Percentiles rank a stretch among this genome's conserved stretches.
Conservation (phyloP, 1,140 invertebrate species). For the Temnothorax nylanderi region DNA sequence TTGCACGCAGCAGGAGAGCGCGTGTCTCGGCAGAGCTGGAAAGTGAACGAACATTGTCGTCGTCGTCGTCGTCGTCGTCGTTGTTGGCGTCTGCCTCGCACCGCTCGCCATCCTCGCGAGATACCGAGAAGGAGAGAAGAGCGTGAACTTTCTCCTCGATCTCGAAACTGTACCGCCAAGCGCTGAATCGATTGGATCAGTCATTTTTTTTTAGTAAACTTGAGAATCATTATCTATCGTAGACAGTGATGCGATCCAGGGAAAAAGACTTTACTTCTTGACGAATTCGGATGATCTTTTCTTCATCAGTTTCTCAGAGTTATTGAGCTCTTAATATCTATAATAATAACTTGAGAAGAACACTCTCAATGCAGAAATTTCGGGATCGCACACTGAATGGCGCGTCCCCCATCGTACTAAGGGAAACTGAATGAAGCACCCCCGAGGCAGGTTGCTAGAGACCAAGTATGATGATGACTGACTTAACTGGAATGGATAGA, state of each 20-base stretch:
- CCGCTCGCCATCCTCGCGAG: constrained; percentile 36
- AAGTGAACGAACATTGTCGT: constrained; percentile 64
- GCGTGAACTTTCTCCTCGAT: constrained; percentile 66
- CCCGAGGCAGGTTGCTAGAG: constrained; percentile 65
- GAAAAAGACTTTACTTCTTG: neutral
- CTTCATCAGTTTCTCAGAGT: neutral
- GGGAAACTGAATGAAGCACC: constrained; percentile 65
- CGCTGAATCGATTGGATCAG: constrained; percentile 17
- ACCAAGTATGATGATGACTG: constrained; percentile 74
- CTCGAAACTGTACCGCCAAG: constrained; percentile 30
- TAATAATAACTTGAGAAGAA: neutral
- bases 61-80: neutral
- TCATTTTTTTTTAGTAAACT: neutral
- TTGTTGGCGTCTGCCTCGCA: constrained; percentile 37
- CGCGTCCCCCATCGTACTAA: constrained; percentile 16
- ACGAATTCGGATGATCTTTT: neutral
- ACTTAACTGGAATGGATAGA: constrained; percentile 78
- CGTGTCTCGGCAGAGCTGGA: constrained; percentile 63
- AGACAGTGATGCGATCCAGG: neutral
- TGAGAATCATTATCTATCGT: neutral
- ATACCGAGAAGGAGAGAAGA: constrained; percentile 28
- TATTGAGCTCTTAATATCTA: neutral
- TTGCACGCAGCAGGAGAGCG: constrained; percentile 19
- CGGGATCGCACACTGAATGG: constrained; percentile 44
- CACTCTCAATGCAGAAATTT: neutral